phyloP scores from a whole-genome alignment of 2,888 invertebrate genomes.

The Tortrix viridana region DNA sequence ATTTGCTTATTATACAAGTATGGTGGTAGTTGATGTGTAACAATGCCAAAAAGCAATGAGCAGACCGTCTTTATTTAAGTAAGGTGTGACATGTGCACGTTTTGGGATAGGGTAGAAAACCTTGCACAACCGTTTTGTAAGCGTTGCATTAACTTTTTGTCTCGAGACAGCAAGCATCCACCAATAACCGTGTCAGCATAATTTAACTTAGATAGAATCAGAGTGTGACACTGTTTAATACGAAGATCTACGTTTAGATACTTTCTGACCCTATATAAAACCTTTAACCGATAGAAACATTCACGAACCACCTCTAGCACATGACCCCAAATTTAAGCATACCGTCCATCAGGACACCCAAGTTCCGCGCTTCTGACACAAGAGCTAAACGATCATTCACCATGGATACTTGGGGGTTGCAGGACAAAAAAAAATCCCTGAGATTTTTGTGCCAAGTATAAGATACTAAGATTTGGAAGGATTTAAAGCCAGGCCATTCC shows the following conservation, averaged over 20 bases:
- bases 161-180: constrained; percentile 16
- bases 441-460: constrained; percentile 9
- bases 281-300: constrained; percentile 16
- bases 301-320: constrained; percentile 20
- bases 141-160: constrained; percentile 19
- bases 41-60: no score
- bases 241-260: constrained; percentile 17
- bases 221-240: constrained; percentile 17
- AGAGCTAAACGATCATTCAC: constrained; percentile 14
- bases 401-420: neutral
- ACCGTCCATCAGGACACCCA: no score
- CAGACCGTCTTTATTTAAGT: no score
- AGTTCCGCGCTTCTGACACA: constrained; percentile 35
- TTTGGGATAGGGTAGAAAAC: no score
- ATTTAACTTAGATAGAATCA: constrained; percentile 33
- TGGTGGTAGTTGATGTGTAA: no score
- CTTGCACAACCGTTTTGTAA: constrained; percentile 36
- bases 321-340: no score
- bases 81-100: no score
- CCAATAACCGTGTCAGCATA: constrained; percentile 34
- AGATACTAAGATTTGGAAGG: constrained; percentile 36
- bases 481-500: constrained; percentile 17
- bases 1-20: no score
- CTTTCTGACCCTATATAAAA: no score
- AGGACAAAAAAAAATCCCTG: neutral